Evolutionary conservation across 2,888 invertebrate species (phyloP), one percentile per base, ranked within the genome.

Genomic region (Diplazon laetatorius): DNA sequence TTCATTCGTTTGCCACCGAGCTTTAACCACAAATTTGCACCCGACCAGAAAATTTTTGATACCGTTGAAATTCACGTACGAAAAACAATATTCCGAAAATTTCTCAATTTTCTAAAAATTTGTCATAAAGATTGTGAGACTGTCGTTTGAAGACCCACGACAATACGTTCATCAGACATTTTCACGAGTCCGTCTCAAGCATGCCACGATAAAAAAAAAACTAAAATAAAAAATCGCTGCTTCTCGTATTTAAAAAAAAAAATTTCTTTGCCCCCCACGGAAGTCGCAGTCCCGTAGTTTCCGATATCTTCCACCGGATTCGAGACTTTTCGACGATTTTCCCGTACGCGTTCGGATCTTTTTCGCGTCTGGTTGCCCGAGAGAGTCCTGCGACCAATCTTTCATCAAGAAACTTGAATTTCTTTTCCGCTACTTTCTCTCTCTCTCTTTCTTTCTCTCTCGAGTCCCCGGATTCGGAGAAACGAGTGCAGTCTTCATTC

Each of bases 401-500:
- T 57, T 39, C 52, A 86, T 81, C 82, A 80, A 82, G 66, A 76
- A 82, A 84, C 81, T 85, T 83, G 78, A 85, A 84, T 84, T 85
- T 82, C 85, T 80, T 84, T 80, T 81, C 80, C 82, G 78, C 79
- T 69, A 62, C 72, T 68, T 63, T 68, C 59, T 46, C n/a, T n/a
- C n/a, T n/a, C n/a, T n/a, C n/a, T n/a, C n/a, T n/a, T n/a, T n/a
- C n/a, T n/a, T n/a, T n/a, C n/a, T n/a, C n/a, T n/a, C 55, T 55
- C 39, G 74, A 60, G 60, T 78, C 57, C 39, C 39, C 20, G 73
- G 76, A 63, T 25, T 68, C 14, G 73, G 46, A 52, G 62, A 57
- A 70, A 71, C 69, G 57, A 80, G 76, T 70, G 75, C 77, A 71
- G 83, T 81, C 82, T 85, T 85, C 85, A 85, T 87, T 85, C 85